These are phyloP conservation scores for Pristionchus arcanus DNA, from an alignment of 2,888 invertebrate species.

Conservation along the genomic window DNA sequence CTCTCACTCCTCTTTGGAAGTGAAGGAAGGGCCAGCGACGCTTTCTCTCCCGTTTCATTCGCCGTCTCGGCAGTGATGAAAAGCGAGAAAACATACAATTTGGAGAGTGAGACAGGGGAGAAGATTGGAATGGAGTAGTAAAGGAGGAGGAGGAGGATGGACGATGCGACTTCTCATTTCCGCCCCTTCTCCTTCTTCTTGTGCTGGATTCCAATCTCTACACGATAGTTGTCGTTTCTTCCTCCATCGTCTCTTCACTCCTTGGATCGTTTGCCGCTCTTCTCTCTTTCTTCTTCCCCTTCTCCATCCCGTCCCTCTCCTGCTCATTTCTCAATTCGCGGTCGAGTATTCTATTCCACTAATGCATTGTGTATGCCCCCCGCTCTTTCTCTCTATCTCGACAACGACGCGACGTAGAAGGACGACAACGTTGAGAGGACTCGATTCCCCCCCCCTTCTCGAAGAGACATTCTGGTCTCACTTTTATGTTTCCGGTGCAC, in stretches of 20 bases:
- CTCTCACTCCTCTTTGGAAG: background rate
- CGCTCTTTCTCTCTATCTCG: slow-evolving; percentile 19
- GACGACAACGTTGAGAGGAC: background rate
- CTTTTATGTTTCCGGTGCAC: background rate
- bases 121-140: background rate
- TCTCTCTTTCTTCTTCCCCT: slow-evolving; percentile 25
- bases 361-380: slow-evolving; percentile 51
- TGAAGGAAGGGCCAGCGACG: background rate
- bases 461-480: background rate
- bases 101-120: background rate
- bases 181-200: background rate
- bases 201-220: background rate
- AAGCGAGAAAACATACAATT: background rate
- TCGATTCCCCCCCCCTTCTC: background rate
- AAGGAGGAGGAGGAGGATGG: slow-evolving; percentile 12
- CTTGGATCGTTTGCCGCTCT: slow-evolving; percentile 15
- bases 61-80: background rate
- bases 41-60: background rate
- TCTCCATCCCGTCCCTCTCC: background rate
- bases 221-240: slow-evolving; percentile 10
- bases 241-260: slow-evolving; percentile 14
- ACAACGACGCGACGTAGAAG: background rate
- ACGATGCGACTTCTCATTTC: slow-evolving; percentile 27
- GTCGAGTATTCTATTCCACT: slow-evolving; percentile 54
- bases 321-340: slow-evolving; percentile 52